Base-by-base conservation (phyloP, 1,140 invertebrate genomes). In the Apis dorsata region DNA sequence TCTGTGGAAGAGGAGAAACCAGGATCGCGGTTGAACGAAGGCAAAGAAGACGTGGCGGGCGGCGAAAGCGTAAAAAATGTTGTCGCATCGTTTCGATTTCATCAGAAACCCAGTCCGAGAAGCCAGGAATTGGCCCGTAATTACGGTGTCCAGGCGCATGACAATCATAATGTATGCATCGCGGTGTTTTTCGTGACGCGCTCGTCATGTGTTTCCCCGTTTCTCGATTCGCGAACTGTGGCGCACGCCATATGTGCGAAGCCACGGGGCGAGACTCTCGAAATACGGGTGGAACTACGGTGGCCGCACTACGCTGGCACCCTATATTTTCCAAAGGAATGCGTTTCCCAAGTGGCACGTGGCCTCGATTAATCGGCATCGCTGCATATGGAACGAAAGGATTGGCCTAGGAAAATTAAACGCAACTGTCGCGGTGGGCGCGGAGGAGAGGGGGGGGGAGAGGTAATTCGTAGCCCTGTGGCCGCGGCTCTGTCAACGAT, bases 401-500 rank as follows among this genome's bases (percentile, higher is more conserved):
- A 89, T 88, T 89, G 81, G 60, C 34, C 66, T 34, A 57, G 68
- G 83, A 87, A 89, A 89, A 89, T 87, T 79, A 89, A 87, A 89
- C 85, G 88, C 88, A 89, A 89, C 88, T 89, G 88, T 86, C 83
- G 72, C 34, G 59, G 19, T 15, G 60, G 8, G 62, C 8, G 53
- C 15, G 63, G 79, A 28, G 21, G 57, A n/a, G 76, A 53, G n/a
- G 55, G 15, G 24, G n/a, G 55, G 15, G 24, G 21, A 70, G 49
- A 60, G 55, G 49, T 89, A 89, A 89, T 89, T 89, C 77, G 55
- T 69, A 60, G 74, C 63, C 15, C 66, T 73, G 24, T 24, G 79
- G 68, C 17, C 62, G 60, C 12, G 57, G 69, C 49, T 44, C 69
- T 73, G 79, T 66, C 79, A 72, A 80, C 65, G 77, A 17, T 57